A percentile compares a stretch with the other conserved stretches of the same genome.
phyloP scores from a whole-genome alignment of 92 coral and sea anemone species.

The Porites rus region DNA sequence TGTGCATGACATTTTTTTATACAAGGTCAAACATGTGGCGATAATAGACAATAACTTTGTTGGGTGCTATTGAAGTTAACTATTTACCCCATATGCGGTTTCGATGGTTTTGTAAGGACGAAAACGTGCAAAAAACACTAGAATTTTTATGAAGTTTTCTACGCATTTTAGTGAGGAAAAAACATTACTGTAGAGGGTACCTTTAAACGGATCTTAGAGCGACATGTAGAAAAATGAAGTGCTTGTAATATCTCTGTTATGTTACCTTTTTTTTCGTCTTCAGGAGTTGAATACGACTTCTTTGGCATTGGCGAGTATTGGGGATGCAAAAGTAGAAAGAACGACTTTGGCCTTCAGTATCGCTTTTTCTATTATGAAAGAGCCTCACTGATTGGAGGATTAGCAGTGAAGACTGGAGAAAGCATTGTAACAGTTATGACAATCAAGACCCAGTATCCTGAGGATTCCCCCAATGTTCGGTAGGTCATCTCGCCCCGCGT shows the following conservation, averaged over 20 bases:
- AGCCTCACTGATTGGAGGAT: conserved; percentile 62
- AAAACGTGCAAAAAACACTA: conserved; percentile 5
- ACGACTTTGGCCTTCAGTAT: conserved; percentile 69
- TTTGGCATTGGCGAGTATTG: conserved; percentile 80
- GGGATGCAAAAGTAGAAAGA: conserved; percentile 67
- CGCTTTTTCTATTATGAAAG: conserved; percentile 58
- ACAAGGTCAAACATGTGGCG: no score
- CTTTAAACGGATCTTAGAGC: not conserved
- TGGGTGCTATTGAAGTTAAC: no score
- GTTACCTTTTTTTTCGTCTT: not conserved
- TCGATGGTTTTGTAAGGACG: not conserved
- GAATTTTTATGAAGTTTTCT: conserved; percentile 1
- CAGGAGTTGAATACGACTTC: conserved; percentile 64
- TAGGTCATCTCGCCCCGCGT: not conserved
- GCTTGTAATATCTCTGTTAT: not conserved
- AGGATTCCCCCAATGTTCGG: conserved; percentile 12
- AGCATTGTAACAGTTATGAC: conserved; percentile 54
- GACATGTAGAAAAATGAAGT: conserved; percentile 4
- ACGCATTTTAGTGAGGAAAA: conserved; percentile 14
- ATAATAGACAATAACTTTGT: no score
- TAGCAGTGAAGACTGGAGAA: conserved; percentile 49
- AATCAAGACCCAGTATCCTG: not conserved
- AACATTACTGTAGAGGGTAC: conserved; percentile 2
- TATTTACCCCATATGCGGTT: not conserved
- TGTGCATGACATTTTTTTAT: not conserved